Evolutionary conservation across 1,140 invertebrate genomes (phyloP).

Genomic region (Anthonomus grandis): DNA sequence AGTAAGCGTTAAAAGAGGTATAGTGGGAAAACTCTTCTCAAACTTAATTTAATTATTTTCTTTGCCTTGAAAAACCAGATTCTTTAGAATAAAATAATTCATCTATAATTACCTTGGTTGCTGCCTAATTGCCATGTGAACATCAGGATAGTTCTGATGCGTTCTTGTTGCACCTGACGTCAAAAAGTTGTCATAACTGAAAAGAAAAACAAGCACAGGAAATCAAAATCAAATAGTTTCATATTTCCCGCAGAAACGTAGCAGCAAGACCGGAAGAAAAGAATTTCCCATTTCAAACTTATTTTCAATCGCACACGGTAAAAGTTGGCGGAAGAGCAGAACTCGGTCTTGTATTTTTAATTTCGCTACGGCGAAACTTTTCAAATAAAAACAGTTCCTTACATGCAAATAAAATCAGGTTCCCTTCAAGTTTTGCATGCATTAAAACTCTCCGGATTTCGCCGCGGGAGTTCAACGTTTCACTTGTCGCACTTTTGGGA

Average conservation of each 20-base stretch:
- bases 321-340: slow-evolving; percentile 3
- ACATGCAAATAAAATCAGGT: slow-evolving; percentile 24
- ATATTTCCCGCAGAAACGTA: background rate
- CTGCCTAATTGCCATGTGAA: slow-evolving; percentile 21
- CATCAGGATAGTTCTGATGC: slow-evolving; percentile 17
- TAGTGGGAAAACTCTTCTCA: slow-evolving; percentile 4
- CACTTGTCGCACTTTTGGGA: too few species aligned
- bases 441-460: slow-evolving; percentile 13
- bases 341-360: slow-evolving; percentile 15
- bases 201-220: too few species aligned
- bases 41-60: too few species aligned
- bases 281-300: slow-evolving; percentile 15
- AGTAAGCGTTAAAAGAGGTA: too few species aligned
- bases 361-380: slow-evolving; percentile 20
- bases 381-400: slow-evolving; percentile 24
- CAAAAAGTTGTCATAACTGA: too few species aligned
- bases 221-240: background rate
- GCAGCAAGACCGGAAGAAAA: slow-evolving; percentile 1
- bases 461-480: background rate
- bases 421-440: slow-evolving; percentile 14
- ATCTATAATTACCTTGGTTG: slow-evolving; percentile 21
- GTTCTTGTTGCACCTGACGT: too few species aligned
- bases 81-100: slow-evolving; percentile 19
- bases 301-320: slow-evolving; percentile 18
- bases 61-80: slow-evolving; percentile 17